Percentiles rank a stretch among this genome's conserved stretches.
Conservation (phyloP, 2,888 invertebrate genomes). For the Operophtera brumata region DNA sequence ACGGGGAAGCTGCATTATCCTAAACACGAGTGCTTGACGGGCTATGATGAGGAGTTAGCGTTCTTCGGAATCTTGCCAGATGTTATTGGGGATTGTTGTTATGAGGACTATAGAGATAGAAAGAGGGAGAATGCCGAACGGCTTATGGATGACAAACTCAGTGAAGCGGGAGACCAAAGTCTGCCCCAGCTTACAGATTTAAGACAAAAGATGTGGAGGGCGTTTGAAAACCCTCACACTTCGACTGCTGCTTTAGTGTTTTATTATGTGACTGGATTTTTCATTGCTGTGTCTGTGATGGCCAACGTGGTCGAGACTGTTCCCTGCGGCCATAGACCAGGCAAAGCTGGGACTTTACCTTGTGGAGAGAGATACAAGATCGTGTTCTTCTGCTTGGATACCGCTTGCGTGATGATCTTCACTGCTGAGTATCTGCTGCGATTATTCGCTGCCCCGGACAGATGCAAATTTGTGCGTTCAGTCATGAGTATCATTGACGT, state of each 20-base stretch:
- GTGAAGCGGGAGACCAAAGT: slow-evolving; percentile 95
- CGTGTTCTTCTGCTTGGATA: slow-evolving; percentile 99
- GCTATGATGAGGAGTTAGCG: slow-evolving; percentile 99
- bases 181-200: slow-evolving; percentile 93
- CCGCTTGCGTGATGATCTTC: slow-evolving; percentile 99
- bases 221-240: slow-evolving; percentile 99
- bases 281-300: slow-evolving; percentile 99
- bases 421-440: slow-evolving; percentile 97
- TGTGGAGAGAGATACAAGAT: slow-evolving; percentile 99
- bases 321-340: slow-evolving; percentile 93
- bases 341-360: slow-evolving; percentile 91
- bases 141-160: slow-evolving; percentile 97
- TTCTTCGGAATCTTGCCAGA: slow-evolving; percentile 99
- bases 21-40: slow-evolving; percentile 99
- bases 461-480: slow-evolving; percentile 97
- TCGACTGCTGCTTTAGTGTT: slow-evolving; percentile 99
- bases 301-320: slow-evolving; percentile 99
- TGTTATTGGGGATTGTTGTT: slow-evolving; percentile 98
- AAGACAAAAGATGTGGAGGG: slow-evolving; percentile 99
- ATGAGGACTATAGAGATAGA: slow-evolving; percentile 99
- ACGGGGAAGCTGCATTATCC: slow-evolving; percentile 99
- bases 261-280: slow-evolving; percentile 99
- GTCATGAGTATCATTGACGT: slow-evolving; percentile 99
- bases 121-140: slow-evolving; percentile 99
- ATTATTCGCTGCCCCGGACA: slow-evolving; percentile 98